phyloP scores from a whole-genome alignment of 2,888 invertebrate genomes.

The Ecdyonurus torrentis region DNA sequence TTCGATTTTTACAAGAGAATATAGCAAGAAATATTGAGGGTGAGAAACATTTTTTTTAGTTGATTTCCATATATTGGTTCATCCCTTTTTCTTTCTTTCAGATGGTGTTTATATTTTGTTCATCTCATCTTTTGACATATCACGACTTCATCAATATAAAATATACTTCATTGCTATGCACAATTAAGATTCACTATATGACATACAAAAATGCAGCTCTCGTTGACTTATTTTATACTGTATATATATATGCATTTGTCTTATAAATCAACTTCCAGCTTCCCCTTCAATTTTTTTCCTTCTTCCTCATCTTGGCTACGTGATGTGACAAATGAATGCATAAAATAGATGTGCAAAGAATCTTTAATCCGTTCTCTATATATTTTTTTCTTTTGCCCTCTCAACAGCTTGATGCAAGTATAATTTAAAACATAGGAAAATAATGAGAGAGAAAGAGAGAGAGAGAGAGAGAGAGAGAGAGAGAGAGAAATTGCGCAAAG shows the following conservation, averaged over 20 bases:
- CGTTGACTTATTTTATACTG: too few species aligned
- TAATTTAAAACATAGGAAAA: background rate
- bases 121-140: too few species aligned
- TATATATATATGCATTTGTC: too few species aligned
- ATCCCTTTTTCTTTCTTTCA: background rate
- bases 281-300: background rate
- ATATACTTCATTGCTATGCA: background rate
- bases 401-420: background rate
- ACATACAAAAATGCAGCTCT: background rate
- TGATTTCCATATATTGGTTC: background rate
- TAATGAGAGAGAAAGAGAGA: background rate
- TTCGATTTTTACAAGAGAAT: background rate
- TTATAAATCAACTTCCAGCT: background rate
- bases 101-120: background rate
- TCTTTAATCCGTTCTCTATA: background rate
- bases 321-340: background rate
- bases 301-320: background rate
- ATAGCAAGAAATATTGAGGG: background rate
- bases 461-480: too few species aligned
- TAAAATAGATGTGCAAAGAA: background rate
- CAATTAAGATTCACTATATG: constrained; percentile 2
- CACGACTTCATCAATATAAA: background rate
- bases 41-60: background rate
- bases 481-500: background rate
- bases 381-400: background rate